Conservation (phyloP, 2,797 vertebrate genomes). For the Thunnus albacares region DNA sequence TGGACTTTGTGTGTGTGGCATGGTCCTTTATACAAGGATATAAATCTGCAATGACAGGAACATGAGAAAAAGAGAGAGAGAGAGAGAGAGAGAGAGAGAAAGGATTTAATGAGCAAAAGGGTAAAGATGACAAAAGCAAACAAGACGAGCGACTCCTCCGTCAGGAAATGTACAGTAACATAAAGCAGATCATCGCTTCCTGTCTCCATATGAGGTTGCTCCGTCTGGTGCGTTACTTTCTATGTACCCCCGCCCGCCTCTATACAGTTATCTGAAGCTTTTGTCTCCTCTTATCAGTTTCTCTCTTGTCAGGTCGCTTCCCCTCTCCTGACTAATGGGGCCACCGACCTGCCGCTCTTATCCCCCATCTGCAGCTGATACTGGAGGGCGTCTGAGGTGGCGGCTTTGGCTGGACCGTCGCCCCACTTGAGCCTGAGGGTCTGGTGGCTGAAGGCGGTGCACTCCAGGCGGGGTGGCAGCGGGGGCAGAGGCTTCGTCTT, state of each 20-base stretch:
- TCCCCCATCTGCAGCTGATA: constrained; percentile 98
- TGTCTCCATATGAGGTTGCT: constrained; percentile 20
- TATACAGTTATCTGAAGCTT: constrained; percentile 22
- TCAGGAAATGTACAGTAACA: constrained; percentile 38
- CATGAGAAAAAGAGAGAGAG: background rate
- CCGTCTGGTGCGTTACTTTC: background rate
- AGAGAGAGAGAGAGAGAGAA: constrained; percentile 32
- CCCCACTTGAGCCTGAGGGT: constrained; percentile 99
- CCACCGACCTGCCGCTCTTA: constrained; percentile 92
- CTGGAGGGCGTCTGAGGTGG: constrained; percentile 92
- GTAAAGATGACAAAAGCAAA: constrained; percentile 54
- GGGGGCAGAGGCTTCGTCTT: constrained; percentile 98
- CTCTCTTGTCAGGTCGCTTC: constrained; percentile 26
- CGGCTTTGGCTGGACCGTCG: constrained; percentile 90
- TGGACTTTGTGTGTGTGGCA: constrained; percentile 99
- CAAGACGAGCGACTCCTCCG: constrained; percentile 35
- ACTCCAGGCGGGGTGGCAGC: constrained; percentile 95
- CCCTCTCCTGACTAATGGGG: constrained; percentile 18
- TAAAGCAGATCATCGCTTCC: constrained; percentile 40
- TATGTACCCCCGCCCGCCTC: background rate
- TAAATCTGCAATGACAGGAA: constrained; percentile 88
- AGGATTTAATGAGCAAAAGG: constrained; percentile 61
- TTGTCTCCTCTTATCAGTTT: constrained; percentile 21
- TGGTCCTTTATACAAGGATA: constrained; percentile 95
- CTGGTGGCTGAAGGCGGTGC: constrained; percentile 96